Evolutionary conservation across 53 echinoderm and acorn worm genomes (phyloP).

Genomic region (Hippasteria phrygiana): DNA sequence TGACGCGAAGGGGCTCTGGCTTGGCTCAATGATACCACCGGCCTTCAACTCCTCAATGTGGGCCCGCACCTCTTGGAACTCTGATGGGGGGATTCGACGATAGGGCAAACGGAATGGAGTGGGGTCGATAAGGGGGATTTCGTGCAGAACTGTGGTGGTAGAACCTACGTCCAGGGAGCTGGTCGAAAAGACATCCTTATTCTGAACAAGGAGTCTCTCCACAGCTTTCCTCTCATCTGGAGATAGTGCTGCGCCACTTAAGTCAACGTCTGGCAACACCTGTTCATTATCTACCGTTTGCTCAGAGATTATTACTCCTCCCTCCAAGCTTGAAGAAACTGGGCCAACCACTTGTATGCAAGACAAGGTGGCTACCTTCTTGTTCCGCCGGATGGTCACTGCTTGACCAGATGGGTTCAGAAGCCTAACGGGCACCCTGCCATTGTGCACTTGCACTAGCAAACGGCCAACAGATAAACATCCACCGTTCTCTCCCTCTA

Average conservation of each 20-base stretch:
- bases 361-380: neutral
- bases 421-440: neutral
- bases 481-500: neutral
- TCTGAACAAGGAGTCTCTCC: neutral
- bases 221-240: constrained; percentile 1
- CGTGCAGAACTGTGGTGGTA: constrained; percentile 56
- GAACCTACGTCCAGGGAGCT: constrained; percentile 25
- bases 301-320: neutral
- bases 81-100: constrained; percentile 40
- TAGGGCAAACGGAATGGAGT: constrained; percentile 62
- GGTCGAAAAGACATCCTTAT: constrained; percentile 40
- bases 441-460: neutral
- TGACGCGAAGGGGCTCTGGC: constrained; percentile 63
- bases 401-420: neutral
- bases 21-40: constrained; percentile 41
- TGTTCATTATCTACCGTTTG: neutral
- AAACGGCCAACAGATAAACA: neutral
- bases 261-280: constrained; percentile 31
- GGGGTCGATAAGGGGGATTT: constrained; percentile 58
- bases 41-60: constrained; percentile 60
- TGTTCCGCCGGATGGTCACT: constrained; percentile 17
- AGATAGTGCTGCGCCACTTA: constrained; percentile 24
- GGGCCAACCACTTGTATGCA: neutral
- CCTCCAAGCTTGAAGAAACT: neutral
- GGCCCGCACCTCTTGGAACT: constrained; percentile 50